Evolutionary conservation across 2,797 vertebrate species (phyloP).

Genomic region (Scolopax bukidnonensis): DNA sequence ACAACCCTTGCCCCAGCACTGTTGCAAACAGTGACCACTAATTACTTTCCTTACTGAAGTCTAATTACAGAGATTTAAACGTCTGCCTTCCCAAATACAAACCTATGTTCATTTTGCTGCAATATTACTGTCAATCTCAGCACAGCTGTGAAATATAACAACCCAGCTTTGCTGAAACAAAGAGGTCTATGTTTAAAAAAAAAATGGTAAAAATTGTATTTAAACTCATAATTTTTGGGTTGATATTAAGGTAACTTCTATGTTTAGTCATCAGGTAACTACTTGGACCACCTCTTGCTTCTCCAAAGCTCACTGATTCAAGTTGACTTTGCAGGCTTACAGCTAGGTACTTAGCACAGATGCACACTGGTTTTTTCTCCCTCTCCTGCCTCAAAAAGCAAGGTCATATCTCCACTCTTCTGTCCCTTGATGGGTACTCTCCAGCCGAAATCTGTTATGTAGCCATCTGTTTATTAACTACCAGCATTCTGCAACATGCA

Average conservation of each 20-base stretch:
- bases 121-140: conserved; percentile 2
- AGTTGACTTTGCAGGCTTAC: neutral
- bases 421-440: neutral
- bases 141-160: neutral
- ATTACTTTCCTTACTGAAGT: conserved; percentile 6
- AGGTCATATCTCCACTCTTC: conserved; percentile 1
- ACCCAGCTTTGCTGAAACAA: neutral
- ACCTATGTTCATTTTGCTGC: neutral
- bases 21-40: neutral
- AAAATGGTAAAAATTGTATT: neutral
- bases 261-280: neutral
- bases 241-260: neutral
- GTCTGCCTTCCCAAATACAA: neutral
- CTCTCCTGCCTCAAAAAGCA: neutral
- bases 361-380: neutral
- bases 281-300: neutral
- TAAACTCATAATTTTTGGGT: neutral
- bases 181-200: neutral
- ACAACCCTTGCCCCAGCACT: neutral
- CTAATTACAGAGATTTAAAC: conserved; percentile 18
- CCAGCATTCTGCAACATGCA: neutral
- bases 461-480: conserved; percentile 57
- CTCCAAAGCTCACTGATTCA: neutral
- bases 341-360: neutral
- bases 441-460: conserved; percentile 2